A percentile compares a stretch with the other conserved stretches of the same genome.
Evolutionary conservation across 2,888 invertebrate species (phyloP).

Genomic region (Pristionchus exspectatus): DNA sequence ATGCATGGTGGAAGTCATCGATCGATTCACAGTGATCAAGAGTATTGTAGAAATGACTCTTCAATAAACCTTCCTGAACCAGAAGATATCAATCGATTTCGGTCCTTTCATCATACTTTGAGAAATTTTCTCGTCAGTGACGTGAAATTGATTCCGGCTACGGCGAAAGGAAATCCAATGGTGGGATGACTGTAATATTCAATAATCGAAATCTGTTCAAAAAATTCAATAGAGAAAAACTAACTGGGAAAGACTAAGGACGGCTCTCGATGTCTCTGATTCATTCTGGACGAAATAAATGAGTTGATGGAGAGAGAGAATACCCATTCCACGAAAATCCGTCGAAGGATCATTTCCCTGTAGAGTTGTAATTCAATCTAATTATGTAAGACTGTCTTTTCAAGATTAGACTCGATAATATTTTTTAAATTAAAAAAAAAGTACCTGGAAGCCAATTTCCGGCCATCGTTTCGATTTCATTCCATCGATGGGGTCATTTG

Average conservation of each 20-base stretch:
- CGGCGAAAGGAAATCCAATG: conserved; percentile 52
- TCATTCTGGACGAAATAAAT: conserved; percentile 82
- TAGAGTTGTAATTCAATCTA: neutral
- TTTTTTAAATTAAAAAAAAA: neutral
- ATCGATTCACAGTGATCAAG: conserved; percentile 20
- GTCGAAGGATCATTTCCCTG: conserved; percentile 95
- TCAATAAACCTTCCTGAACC: conserved; percentile 23
- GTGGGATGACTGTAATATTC: conserved; percentile 44
- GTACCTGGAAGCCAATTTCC: conserved; percentile 88
- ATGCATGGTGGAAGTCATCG: conserved; percentile 49
- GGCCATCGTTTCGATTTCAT: conserved; percentile 93
- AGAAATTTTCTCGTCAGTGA: conserved; percentile 50
- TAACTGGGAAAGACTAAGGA: conserved; percentile 28
- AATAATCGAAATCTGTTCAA: neutral
- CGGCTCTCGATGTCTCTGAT: conserved; percentile 53
- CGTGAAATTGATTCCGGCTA: conserved; percentile 54
- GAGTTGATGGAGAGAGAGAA: conserved; percentile 93
- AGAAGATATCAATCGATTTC: neutral
- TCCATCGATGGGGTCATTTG: conserved; percentile 17
- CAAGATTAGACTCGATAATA: too few relatives aligned
- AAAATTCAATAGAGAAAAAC: neutral
- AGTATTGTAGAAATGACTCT: conserved; percentile 54
- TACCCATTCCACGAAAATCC: conserved; percentile 98
- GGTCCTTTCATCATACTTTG: neutral
- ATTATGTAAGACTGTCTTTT: too few relatives aligned